Evolutionary conservation across 2,888 invertebrate genomes (phyloP), one percentile per base, ranked within the genome.

Genomic region (Oeneis ivallda): DNA sequence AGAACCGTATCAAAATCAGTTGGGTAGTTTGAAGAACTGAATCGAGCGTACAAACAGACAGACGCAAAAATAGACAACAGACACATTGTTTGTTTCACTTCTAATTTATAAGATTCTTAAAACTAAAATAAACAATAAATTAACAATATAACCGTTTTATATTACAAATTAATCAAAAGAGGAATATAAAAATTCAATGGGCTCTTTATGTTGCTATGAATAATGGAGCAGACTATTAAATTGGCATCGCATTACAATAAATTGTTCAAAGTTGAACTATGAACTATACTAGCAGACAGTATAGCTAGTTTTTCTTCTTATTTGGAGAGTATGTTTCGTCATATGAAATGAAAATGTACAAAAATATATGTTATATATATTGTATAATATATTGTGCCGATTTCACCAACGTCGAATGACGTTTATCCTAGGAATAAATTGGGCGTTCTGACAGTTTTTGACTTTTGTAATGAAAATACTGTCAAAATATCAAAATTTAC

Each of bases 201-300:
- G 54, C 37, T 45, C 61, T 69, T 69, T 62, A 69, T 62, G 43
- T 62, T 62, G 60, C 62, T 37, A 62, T 66, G 66, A 64, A 64
- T 64, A 61, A 64, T 64, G 39, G 58, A 69, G 43, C 11, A 53
- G 62, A 19, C 64, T 54, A 66, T 69, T 64, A 62, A 58, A 66
- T 66, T 64, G 64, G 54, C 62, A 64, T 66, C 53, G 47, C 53
- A 69, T 69, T 66, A 66, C 17, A 63, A 53, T 66, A 64, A 66
- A 68, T 63, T 64, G 66, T 53, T 64, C 49, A 26, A 61, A 67
- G 52, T 61, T 13, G 41, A 58, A 58, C 52, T 41, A 53, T 34
- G 47, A 58, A 15, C 17, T 45, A 17, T 47, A 9, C 47, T 47
- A 47, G 17, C 17, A 26, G n/a, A 39, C 60, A 59, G 54, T 49